A percentile compares a stretch with the other conserved stretches of the same genome.
These are phyloP conservation scores for Sipha flava DNA, from an alignment of 1,140 invertebrate genomes.

Conservation along the genomic window DNA sequence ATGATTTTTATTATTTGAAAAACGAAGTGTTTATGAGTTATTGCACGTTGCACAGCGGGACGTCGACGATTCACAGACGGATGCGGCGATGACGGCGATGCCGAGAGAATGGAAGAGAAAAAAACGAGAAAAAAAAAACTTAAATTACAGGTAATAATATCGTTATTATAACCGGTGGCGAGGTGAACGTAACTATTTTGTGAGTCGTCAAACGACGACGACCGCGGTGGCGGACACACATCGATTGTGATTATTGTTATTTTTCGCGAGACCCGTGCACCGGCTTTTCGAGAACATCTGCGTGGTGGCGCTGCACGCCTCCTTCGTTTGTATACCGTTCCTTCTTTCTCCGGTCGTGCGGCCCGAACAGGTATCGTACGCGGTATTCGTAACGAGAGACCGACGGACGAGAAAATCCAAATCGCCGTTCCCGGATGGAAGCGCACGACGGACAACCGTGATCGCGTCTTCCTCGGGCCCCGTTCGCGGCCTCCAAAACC, in stretches of 20 bases:
- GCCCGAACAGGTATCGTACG: background rate
- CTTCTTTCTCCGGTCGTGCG: background rate
- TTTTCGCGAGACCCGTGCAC: too few relatives aligned
- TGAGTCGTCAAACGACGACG: background rate
- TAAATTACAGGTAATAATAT: background rate
- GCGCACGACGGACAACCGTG: conserved; percentile 12
- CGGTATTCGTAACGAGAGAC: background rate
- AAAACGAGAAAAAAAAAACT: background rate
- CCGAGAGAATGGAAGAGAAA: background rate
- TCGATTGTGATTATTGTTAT: too few relatives aligned
- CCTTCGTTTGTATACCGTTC: too few relatives aligned
- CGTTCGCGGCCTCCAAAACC: background rate
- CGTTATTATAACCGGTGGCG: background rate
- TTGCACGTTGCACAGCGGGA: background rate
- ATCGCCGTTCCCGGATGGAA: conserved; percentile 1
- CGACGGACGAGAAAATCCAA: background rate
- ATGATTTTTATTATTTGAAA: too few relatives aligned
- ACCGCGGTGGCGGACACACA: background rate
- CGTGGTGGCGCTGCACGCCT: too few relatives aligned
- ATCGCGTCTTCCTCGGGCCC: background rate
- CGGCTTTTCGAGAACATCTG: too few relatives aligned
- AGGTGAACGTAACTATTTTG: background rate
- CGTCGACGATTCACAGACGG: background rate
- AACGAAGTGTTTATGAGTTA: background rate
- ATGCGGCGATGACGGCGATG: background rate